A percentile compares a stretch with the other conserved stretches of the same genome.
Conservation (phyloP, 2,113 vertebrate species). For the Papio anubis region DNA sequence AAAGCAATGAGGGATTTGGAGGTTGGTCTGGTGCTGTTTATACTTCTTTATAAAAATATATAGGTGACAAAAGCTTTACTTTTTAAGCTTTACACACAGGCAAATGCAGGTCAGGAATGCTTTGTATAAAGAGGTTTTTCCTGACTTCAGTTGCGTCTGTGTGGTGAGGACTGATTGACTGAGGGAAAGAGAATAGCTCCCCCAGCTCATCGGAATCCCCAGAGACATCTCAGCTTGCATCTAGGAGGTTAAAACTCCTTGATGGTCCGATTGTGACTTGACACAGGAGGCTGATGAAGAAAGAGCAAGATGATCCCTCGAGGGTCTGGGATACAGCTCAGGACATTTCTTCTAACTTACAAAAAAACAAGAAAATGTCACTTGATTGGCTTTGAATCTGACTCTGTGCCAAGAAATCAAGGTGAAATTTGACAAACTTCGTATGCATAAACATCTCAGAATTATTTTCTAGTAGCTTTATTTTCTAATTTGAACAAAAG, state of each 20-base stretch:
- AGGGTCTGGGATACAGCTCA: not conserved
- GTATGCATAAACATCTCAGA: not conserved
- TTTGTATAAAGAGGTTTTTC: constrained; percentile 19
- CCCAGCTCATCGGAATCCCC: not conserved
- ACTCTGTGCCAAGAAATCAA: not conserved
- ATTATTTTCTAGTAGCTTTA: constrained; percentile 6
- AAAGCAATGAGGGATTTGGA: not conserved
- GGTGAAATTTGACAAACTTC: not conserved
- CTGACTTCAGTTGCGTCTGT: constrained; percentile 30
- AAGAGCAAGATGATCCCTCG: not conserved
- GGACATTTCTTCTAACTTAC: not conserved
- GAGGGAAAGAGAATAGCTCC: constrained; percentile 61
- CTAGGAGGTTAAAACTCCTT: constrained; percentile 50
- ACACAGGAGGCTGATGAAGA: constrained; percentile 25
- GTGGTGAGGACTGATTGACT: constrained; percentile 35
- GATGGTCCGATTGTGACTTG: constrained; percentile 46
- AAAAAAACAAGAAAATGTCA: not conserved
- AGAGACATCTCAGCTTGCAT: constrained; percentile 56
- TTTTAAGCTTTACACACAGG: not conserved
- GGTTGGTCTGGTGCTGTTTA: not conserved
- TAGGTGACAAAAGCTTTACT: not conserved
- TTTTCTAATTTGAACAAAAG: not conserved
- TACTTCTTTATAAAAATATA: not conserved
- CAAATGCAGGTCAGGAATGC: not conserved
- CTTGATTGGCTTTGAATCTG: not conserved